Evolutionary conservation across 1,140 invertebrate species (phyloP).

Genomic region (Coenobita brevimanus): DNA sequence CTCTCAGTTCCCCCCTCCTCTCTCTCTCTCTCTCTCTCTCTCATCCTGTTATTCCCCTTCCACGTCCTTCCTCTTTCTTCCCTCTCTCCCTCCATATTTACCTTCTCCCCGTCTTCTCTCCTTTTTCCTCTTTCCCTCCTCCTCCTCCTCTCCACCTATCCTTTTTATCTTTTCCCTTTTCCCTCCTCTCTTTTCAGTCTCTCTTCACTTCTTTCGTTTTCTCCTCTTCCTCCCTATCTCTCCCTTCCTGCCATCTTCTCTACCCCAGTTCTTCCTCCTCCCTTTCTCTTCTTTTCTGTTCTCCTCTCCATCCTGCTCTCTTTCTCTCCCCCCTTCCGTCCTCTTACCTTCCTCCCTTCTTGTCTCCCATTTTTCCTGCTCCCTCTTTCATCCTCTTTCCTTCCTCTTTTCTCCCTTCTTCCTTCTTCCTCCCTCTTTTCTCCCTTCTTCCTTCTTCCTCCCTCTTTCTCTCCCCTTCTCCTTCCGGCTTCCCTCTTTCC

Average conservation of each 20-base stretch:
- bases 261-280: not conserved
- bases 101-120: not conserved
- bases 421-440: not conserved
- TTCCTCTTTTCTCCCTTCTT: conserved; percentile 7
- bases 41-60: not conserved
- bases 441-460: not conserved
- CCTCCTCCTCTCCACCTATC: too few relatives aligned
- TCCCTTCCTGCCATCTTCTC: too few relatives aligned
- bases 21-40: not conserved
- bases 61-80: not conserved
- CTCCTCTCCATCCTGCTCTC: not conserved
- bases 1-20: not conserved
- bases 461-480: not conserved
- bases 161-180: too few relatives aligned
- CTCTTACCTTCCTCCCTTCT: not conserved
- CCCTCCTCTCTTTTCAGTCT: too few relatives aligned
- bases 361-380: not conserved
- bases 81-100: not conserved
- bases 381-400: not conserved
- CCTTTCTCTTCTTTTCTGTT: not conserved
- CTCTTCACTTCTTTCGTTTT: too few relatives aligned
- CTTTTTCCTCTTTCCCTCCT: too few relatives aligned
- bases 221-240: too few relatives aligned
- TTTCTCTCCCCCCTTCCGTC: not conserved
- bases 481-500: not conserved